phyloP scores from a whole-genome alignment of 1,140 invertebrate species.

The Hermatobates lingyangjiaoensis region DNA sequence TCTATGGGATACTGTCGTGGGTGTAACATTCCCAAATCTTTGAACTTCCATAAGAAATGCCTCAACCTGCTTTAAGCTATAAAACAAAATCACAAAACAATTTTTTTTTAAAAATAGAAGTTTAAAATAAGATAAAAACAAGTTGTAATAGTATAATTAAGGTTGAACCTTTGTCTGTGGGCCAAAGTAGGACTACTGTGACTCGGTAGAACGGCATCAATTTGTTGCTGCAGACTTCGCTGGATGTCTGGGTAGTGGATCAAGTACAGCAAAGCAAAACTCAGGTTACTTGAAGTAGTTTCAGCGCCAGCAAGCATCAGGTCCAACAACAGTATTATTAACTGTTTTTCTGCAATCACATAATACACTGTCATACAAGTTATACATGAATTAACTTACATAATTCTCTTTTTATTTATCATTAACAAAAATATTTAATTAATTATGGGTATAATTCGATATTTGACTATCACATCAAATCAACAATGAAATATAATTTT shows the following conservation, averaged over 20 bases:
- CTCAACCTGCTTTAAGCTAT: slow-evolving; percentile 37
- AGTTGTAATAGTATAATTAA: neutral
- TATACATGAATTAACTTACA: too few species aligned
- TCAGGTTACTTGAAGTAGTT: slow-evolving; percentile 42
- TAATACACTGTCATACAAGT: too few species aligned
- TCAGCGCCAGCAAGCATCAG: slow-evolving; percentile 49
- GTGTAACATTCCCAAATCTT: slow-evolving; percentile 34
- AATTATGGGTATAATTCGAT: too few species aligned
- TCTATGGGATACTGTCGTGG: slow-evolving; percentile 39
- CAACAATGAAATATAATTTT: too few species aligned
- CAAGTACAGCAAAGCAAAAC: slow-evolving; percentile 39
- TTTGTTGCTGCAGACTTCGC: slow-evolving; percentile 39
- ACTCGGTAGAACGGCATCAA: slow-evolving; percentile 41
- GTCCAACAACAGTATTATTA: slow-evolving; percentile 43
- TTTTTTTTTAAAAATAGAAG: neutral
- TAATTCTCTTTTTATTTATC: too few species aligned
- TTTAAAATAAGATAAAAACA: slow-evolving; percentile 1
- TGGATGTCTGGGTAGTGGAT: slow-evolving; percentile 44
- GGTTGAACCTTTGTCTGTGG: neutral
- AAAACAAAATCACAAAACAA: slow-evolving; percentile 15
- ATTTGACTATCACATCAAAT: too few species aligned
- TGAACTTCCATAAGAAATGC: slow-evolving; percentile 39
- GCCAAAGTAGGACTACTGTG: slow-evolving; percentile 8
- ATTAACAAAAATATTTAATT: too few species aligned
- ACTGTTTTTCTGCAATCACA: slow-evolving; percentile 33